phyloP scores from a whole-genome alignment of 2,113 vertebrate genomes.

The Lynx canadensis region DNA sequence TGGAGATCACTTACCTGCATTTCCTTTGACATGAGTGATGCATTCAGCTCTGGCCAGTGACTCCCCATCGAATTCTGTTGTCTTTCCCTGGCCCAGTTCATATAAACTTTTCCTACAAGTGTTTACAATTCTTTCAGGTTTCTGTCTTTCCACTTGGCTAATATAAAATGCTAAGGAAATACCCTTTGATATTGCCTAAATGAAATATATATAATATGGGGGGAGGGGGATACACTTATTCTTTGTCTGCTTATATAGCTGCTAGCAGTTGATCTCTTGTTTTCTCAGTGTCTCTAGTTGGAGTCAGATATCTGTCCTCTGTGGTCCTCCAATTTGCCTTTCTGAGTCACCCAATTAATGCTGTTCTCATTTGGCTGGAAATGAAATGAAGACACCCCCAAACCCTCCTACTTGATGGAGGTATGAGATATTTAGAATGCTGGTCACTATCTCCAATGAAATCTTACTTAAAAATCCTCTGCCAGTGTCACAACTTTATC shows the following conservation, averaged over 20 bases:
- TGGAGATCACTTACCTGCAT: background rate
- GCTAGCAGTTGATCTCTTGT: background rate
- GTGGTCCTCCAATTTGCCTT: background rate
- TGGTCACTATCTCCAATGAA: background rate
- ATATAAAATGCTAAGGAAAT: background rate
- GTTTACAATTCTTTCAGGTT: background rate
- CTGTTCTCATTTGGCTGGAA: background rate
- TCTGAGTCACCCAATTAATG: background rate
- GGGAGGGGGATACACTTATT: background rate
- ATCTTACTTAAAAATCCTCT: background rate
- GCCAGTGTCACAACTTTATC: background rate
- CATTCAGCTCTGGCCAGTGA: background rate
- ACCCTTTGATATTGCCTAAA: background rate
- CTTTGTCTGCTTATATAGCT: background rate
- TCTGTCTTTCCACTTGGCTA: background rate
- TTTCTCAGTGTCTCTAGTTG: background rate
- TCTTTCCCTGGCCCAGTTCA: background rate
- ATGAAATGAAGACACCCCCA: background rate
- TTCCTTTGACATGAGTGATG: background rate
- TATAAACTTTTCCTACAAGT: background rate
- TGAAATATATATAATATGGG: background rate
- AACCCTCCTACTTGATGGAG: background rate
- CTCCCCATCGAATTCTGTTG: background rate
- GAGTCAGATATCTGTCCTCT: background rate
- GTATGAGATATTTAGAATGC: background rate